These are phyloP conservation scores for Orthosia gracilis DNA, from an alignment of 2,888 invertebrate genomes.

Conservation along the genomic window DNA sequence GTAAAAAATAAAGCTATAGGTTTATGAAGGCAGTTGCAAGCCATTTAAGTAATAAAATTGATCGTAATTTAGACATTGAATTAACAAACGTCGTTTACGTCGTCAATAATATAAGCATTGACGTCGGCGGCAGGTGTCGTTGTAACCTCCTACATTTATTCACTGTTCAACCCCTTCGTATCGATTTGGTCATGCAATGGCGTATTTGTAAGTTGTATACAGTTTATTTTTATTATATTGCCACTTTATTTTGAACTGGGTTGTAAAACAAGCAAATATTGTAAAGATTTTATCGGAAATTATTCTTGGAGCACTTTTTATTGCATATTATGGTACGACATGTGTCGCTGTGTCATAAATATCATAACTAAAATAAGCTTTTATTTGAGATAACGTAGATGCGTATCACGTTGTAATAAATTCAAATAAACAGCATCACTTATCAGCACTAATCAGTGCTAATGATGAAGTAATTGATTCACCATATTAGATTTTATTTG, in stretches of 20 bases:
- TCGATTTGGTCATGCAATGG: slow-evolving; percentile 52
- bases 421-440: not conserved
- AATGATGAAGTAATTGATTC: slow-evolving; percentile 43
- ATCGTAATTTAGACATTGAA: slow-evolving; percentile 58
- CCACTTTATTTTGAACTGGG: slow-evolving; percentile 26
- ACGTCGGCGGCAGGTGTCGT: slow-evolving; percentile 56
- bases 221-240: slow-evolving; percentile 34
- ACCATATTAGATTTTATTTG: slow-evolving; percentile 33
- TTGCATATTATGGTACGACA: not conserved
- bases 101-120: slow-evolving; percentile 50
- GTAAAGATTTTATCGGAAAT: slow-evolving; percentile 38
- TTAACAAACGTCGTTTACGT: slow-evolving; percentile 54
- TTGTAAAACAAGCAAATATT: slow-evolving; percentile 42
- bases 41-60: slow-evolving; percentile 41
- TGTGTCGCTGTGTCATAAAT: slow-evolving; percentile 1
- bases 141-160: slow-evolving; percentile 40
- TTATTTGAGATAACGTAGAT: not conserved
- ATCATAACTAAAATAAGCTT: slow-evolving; percentile 8
- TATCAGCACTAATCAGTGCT: slow-evolving; percentile 4
- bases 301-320: slow-evolving; percentile 15
- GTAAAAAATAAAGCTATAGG: slow-evolving; percentile 13
- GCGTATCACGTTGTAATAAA: not conserved
- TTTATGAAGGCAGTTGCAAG: slow-evolving; percentile 37
- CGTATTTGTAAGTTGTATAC: slow-evolving; percentile 36
- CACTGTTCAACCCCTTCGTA: slow-evolving; percentile 46